Evolutionary conservation across 2,113 vertebrate genomes (phyloP).

Genomic region (Pseudopodoces humilis): DNA sequence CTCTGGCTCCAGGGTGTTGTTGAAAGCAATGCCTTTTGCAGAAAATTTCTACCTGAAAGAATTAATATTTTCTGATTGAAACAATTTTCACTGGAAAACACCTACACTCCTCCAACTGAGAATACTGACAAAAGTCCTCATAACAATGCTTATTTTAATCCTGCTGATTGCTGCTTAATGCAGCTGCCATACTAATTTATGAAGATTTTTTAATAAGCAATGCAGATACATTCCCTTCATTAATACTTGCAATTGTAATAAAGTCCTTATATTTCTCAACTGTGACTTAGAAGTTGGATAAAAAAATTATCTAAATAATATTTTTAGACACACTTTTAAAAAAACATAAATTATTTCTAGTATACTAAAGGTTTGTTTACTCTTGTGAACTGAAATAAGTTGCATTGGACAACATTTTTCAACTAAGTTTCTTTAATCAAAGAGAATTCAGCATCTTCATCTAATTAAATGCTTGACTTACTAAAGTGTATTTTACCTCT

Average conservation of each 20-base stretch:
- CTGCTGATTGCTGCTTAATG: background rate
- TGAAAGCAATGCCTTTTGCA: background rate
- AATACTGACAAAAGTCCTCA: background rate
- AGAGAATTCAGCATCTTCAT: background rate
- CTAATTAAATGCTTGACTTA: background rate
- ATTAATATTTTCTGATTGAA: background rate
- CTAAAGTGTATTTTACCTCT: background rate
- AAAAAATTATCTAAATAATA: background rate
- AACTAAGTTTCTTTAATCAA: background rate
- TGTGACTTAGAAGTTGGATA: background rate
- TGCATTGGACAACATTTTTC: background rate
- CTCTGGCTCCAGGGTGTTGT: background rate
- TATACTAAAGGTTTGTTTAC: background rate
- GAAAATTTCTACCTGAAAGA: background rate
- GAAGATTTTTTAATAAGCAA: background rate
- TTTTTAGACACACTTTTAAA: background rate
- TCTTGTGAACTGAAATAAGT: background rate
- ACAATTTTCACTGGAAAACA: background rate
- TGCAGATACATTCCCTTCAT: background rate
- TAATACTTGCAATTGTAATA: background rate
- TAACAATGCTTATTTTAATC: conserved; percentile 18
- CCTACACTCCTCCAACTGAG: background rate
- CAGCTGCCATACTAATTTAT: background rate
- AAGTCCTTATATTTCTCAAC: background rate
- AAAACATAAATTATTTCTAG: background rate